A percentile compares a stretch with the other conserved stretches of the same genome.
phyloP scores from a whole-genome alignment of 2,888 invertebrate genomes.

The Dorcus hopei region DNA sequence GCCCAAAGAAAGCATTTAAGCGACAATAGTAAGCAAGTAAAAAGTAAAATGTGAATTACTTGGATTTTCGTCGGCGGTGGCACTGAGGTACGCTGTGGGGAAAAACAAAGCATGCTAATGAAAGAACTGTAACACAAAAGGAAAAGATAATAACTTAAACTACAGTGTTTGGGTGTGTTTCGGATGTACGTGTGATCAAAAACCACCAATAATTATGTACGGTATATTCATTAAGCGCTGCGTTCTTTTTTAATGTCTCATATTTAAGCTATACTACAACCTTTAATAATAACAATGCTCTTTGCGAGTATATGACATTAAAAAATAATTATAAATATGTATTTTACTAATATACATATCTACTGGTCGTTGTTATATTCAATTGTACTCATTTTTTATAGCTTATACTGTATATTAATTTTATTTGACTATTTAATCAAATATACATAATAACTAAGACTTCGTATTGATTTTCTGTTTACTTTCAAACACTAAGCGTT shows the following conservation, averaged over 20 bases:
- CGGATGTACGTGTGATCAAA: neutral
- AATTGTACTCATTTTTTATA: too few species aligned
- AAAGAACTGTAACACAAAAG: conserved; percentile 25
- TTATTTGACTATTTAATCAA: too few species aligned
- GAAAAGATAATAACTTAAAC: conserved; percentile 1
- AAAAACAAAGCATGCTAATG: conserved; percentile 38
- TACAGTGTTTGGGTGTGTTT: neutral
- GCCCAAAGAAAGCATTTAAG: too few species aligned
- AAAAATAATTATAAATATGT: too few species aligned
- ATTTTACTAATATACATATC: too few species aligned
- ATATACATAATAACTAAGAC: too few species aligned
- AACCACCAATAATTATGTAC: neutral
- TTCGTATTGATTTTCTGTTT: too few species aligned
- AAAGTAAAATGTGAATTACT: conserved; percentile 41
- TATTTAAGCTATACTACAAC: neutral
- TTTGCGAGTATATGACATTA: too few species aligned
- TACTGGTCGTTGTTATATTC: too few species aligned
- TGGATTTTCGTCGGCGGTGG: conserved; percentile 39
- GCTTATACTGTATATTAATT: too few species aligned
- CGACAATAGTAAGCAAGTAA: conserved; percentile 15
- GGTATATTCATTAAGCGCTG: neutral
- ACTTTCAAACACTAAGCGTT: too few species aligned
- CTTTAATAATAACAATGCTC: neutral
- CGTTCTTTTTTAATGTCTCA: neutral
- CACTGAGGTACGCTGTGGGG: conserved; percentile 46